Conservation (phyloP, 1,140 invertebrate genomes). For the Meloidogyne hapla region DNA sequence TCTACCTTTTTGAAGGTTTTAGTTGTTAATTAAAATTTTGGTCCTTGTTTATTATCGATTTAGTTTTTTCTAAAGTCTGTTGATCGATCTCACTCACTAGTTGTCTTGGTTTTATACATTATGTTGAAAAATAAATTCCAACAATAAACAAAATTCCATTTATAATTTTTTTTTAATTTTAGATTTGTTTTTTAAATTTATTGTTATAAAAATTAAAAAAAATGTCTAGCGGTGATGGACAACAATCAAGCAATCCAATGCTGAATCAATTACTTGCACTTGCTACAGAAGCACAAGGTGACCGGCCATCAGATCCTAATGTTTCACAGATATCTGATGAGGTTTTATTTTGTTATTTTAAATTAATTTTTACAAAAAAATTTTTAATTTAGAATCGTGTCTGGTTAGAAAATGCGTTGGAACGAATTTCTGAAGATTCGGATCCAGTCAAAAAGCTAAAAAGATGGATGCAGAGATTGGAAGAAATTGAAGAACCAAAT, state of each 20-base stretch:
- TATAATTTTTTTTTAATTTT: neutral
- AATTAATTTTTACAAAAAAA: neutral
- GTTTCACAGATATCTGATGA: constrained; percentile 9
- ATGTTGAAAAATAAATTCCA: no score
- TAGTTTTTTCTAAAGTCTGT: neutral
- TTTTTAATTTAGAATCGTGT: constrained; percentile 11
- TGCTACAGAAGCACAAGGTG: constrained; percentile 21
- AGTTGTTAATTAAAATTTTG: neutral
- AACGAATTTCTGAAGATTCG: constrained; percentile 14
- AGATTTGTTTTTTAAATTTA: no score
- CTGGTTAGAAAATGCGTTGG: constrained; percentile 22
- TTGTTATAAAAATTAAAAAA: neutral
- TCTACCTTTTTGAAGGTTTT: neutral
- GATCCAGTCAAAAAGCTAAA: constrained; percentile 32
- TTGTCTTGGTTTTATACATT: neutral
- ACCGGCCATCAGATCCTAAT: neutral
- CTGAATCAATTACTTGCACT: constrained; percentile 23
- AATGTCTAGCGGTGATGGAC: neutral
- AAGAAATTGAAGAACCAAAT: constrained; percentile 22
- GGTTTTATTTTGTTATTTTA: constrained; percentile 7
- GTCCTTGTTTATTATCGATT: neutral
- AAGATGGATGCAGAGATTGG: constrained; percentile 24
- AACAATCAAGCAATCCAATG: constrained; percentile 3
- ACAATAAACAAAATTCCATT: neutral
- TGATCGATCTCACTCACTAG: neutral